Conservation (phyloP, 2,888 invertebrate species). For the Campopleginae sp. region DNA sequence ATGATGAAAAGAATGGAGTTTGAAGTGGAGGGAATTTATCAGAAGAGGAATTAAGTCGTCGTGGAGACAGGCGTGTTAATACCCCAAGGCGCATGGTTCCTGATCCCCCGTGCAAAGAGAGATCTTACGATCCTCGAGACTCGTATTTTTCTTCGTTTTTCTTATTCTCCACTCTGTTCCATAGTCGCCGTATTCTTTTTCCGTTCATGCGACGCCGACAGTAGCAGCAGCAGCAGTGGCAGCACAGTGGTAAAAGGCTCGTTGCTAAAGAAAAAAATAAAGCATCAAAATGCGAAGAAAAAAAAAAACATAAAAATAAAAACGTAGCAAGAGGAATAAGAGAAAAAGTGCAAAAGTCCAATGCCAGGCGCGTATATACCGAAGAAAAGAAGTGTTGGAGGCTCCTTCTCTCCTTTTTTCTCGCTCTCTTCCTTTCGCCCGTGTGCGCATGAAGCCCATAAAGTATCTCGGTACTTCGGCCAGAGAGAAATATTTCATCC, state of each 20-base stretch:
- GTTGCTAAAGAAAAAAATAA: constrained; percentile 29
- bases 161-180: constrained; percentile 29
- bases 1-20: constrained; percentile 10
- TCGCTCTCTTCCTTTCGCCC: constrained; percentile 10
- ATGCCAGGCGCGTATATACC: constrained; percentile 14
- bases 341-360: constrained; percentile 47
- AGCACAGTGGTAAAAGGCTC: constrained; percentile 27
- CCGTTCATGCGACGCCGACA: constrained; percentile 23
- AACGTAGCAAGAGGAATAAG: constrained; percentile 29
- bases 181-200: constrained; percentile 41
- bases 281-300: constrained; percentile 18
- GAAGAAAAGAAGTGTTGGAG: constrained; percentile 40
- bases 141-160: constrained; percentile 25
- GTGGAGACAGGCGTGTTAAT: constrained; percentile 61
- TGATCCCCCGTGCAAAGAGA: constrained; percentile 52
- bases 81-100: constrained; percentile 49
- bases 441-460: constrained; percentile 64
- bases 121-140: constrained; percentile 28
- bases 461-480: constrained; percentile 67
- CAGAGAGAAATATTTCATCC: constrained; percentile 68
- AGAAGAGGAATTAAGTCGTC: constrained; percentile 64
- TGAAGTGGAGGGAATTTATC: constrained; percentile 55
- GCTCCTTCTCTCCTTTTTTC: constrained; percentile 9
- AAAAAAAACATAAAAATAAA: constrained; percentile 24
- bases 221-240: constrained; percentile 34